Evolutionary conservation across 2,888 invertebrate genomes (phyloP).

Genomic region (Campoplex nolae): DNA sequence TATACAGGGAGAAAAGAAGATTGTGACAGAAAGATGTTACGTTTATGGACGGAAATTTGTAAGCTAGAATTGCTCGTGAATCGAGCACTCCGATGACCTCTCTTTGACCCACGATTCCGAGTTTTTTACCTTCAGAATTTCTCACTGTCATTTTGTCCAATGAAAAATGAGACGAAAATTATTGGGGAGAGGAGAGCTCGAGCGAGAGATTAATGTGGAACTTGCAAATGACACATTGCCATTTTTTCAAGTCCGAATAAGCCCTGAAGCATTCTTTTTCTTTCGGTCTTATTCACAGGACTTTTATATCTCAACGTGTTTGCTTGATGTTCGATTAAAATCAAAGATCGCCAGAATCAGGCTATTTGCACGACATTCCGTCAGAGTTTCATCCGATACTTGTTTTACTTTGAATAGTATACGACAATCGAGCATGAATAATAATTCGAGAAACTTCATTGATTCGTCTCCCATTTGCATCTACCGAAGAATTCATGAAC

Average conservation of each 20-base stretch:
- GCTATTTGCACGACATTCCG: neutral
- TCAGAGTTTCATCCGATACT: neutral
- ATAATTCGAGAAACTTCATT: neutral
- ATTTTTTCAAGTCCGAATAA: neutral
- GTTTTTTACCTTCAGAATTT: slow-evolving; percentile 15
- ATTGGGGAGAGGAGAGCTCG: neutral
- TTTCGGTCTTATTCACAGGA: neutral
- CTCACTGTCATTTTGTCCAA: neutral
- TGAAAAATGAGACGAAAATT: slow-evolving; percentile 28
- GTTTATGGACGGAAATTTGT: slow-evolving; percentile 64
- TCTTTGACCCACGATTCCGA: slow-evolving; percentile 2
- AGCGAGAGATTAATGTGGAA: neutral
- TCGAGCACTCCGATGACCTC: slow-evolving; percentile 45
- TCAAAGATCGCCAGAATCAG: neutral
- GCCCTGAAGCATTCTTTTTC: neutral
- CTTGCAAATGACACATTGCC: neutral
- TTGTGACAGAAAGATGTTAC: slow-evolving; percentile 62
- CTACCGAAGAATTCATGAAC: neutral
- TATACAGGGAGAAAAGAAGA: slow-evolving; percentile 53
- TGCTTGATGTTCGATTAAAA: neutral
- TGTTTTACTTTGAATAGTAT: neutral
- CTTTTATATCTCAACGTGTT: neutral
- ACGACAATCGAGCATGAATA: neutral
- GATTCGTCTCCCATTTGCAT: neutral
- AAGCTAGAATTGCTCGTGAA: slow-evolving; percentile 43